Base-by-base conservation (phyloP, 2,888 invertebrate genomes). In the Abscondita cerata region DNA sequence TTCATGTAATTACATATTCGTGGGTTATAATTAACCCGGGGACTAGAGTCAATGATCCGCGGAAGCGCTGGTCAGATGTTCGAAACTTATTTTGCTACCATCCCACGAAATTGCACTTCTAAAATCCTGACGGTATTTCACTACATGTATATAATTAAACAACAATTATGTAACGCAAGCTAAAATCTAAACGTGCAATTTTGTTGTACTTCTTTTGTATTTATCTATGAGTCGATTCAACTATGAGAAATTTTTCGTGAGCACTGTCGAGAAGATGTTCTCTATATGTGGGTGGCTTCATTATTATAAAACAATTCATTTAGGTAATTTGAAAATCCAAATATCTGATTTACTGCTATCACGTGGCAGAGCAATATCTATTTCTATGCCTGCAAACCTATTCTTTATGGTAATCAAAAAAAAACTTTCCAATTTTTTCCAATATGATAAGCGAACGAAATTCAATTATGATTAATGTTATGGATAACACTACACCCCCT, bases 1-100 rank as follows among this genome's bases (percentile, higher is more conserved):
- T 78, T 79, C 78, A 70, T 75, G 78, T 79, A 79, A 79, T 79
- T 79, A 79, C 77, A 78, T 79, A 78, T 79, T 79, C 78, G 78
- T 79, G 77, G 78, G 77, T 78, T 79, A 78, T 79, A 79, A 79
- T 79, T 79, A 78, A 78, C 76, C 75, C 72, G 73, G 69, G 56
- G 72, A 74, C 73, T 70, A 72, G 73, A 77, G 77, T 76, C 77
- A 77, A 76, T 76, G 77, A 76, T 76, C 77, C 75, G 69, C 69
- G 72, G 71, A 73, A 73, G 70, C 71, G 72, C 61, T 68, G 62
- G 64, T 64, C 59, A 63, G 63, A 64, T 65, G 67, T 62, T 65
- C 57, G 61, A 68, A 68, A 66, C 58, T 68, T 62, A 62, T 57
- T 67, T 60, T 66, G 60, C 64, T 64, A 64, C 64, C 56, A 62